These are phyloP conservation scores for Eutolmus rufibarbis DNA, from an alignment of 2,888 invertebrate species.

Conservation along the genomic window DNA sequence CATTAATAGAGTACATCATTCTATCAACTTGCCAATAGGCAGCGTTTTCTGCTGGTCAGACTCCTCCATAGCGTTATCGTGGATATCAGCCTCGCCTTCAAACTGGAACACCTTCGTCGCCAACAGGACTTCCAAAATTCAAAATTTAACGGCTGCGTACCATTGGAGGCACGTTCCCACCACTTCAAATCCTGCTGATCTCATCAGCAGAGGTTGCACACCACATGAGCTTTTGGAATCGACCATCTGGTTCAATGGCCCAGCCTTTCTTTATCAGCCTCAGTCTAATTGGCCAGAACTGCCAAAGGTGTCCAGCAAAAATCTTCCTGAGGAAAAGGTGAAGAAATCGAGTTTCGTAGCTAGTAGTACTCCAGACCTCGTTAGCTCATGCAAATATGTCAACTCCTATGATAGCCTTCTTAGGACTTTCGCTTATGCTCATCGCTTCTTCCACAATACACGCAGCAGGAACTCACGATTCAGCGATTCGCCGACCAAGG, in stretches of 20 bases:
- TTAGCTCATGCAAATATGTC: background rate
- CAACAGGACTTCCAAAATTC: background rate
- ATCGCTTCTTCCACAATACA: background rate
- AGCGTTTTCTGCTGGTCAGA: background rate
- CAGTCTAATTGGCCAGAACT: background rate
- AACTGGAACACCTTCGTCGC: background rate
- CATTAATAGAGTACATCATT: background rate
- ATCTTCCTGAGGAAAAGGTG: background rate
- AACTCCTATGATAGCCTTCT: background rate
- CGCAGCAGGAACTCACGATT: too few species aligned
- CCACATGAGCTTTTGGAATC: background rate
- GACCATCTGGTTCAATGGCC: background rate
- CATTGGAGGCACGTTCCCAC: background rate
- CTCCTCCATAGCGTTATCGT: background rate
- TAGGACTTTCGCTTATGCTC: background rate
- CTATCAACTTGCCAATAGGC: background rate
- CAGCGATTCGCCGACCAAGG: background rate
- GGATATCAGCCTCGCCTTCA: background rate
- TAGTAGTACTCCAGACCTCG: background rate
- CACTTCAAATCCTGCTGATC: background rate
- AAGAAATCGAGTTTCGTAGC: background rate
- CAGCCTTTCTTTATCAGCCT: background rate
- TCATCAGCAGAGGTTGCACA: background rate
- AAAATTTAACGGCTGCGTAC: background rate
- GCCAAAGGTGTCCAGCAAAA: background rate